A percentile compares a stretch with the other conserved stretches of the same genome.
These are phyloP conservation scores for Spodoptera litura DNA, from an alignment of 1,140 invertebrate species.

Conservation along the genomic window DNA sequence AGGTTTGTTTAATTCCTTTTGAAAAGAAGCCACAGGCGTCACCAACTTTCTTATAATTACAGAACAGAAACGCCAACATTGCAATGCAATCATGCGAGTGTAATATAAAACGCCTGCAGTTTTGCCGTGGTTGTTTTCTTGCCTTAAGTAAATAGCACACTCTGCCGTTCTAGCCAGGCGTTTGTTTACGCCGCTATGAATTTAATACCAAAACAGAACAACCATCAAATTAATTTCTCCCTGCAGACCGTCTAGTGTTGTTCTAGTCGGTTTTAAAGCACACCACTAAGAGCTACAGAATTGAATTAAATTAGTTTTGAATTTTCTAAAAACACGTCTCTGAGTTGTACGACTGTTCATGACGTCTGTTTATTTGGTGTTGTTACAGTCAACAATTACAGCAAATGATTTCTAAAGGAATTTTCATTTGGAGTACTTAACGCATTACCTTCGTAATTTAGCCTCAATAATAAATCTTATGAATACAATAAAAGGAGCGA, in stretches of 20 bases:
- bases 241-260: slow-evolving; percentile 29
- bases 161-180: slow-evolving; percentile 28
- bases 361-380: slow-evolving; percentile 6
- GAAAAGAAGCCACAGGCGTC: slow-evolving; percentile 11
- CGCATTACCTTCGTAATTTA: background rate
- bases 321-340: slow-evolving; percentile 19
- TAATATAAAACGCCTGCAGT: slow-evolving; percentile 43
- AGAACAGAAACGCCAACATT: slow-evolving; percentile 32
- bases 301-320: slow-evolving; percentile 9
- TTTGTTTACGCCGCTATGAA: slow-evolving; percentile 38
- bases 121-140: slow-evolving; percentile 41
- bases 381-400: background rate
- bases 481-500: slow-evolving; percentile 30
- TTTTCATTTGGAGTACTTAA: slow-evolving; percentile 15
- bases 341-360: background rate
- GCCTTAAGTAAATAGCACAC: slow-evolving; percentile 35
- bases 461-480: slow-evolving; percentile 31
- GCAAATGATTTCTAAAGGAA: background rate
- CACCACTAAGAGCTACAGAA: slow-evolving; percentile 14
- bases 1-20: slow-evolving; percentile 23
- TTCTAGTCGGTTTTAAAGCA: slow-evolving; percentile 10
- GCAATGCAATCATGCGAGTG: slow-evolving; percentile 26
- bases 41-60: slow-evolving; percentile 41
- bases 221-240: slow-evolving; percentile 47
- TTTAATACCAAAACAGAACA: slow-evolving; percentile 45